These are phyloP conservation scores for Eleginops maclovinus DNA, from an alignment of 2,113 vertebrate genomes.

Conservation along the genomic window DNA sequence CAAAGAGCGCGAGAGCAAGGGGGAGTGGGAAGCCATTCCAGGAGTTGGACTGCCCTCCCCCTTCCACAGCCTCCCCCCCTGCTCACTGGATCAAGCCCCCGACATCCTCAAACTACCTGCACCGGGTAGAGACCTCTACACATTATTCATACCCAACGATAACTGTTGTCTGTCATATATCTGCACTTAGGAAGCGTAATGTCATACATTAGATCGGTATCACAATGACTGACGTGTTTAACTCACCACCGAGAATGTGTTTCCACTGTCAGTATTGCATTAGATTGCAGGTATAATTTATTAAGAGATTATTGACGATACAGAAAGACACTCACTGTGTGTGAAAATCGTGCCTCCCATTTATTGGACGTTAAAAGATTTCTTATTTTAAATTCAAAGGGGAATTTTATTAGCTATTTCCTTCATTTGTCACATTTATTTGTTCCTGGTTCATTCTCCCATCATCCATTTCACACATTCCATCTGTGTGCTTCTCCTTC, in stretches of 20 bases:
- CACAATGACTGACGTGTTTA: not conserved
- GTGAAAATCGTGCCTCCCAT: not conserved
- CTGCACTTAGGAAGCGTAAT: not conserved
- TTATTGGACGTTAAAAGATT: not conserved
- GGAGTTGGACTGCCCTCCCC: conserved; percentile 5
- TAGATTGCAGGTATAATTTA: not conserved
- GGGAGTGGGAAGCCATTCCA: not conserved
- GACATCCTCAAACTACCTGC: conserved; percentile 59
- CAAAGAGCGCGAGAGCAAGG: conserved; percentile 46
- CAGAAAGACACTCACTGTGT: not conserved
- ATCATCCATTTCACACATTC: conserved; percentile 50
- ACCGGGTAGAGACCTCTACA: conserved; percentile 60
- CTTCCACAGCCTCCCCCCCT: not conserved
- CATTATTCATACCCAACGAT: not conserved
- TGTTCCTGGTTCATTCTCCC: not conserved
- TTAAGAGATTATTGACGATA: not conserved
- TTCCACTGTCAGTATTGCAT: not conserved
- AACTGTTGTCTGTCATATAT: not conserved
- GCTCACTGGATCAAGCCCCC: not conserved
- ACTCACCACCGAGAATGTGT: not conserved
- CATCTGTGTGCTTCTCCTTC: conserved; percentile 35
- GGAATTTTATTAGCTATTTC: not conserved
- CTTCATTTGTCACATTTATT: not conserved
- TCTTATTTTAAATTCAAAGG: not conserved
- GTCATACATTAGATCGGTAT: not conserved